A percentile compares a stretch with the other conserved stretches of the same genome.
Evolutionary conservation across 2,113 vertebrate genomes (phyloP).

Genomic region (Psilopogon haemacephalus): DNA sequence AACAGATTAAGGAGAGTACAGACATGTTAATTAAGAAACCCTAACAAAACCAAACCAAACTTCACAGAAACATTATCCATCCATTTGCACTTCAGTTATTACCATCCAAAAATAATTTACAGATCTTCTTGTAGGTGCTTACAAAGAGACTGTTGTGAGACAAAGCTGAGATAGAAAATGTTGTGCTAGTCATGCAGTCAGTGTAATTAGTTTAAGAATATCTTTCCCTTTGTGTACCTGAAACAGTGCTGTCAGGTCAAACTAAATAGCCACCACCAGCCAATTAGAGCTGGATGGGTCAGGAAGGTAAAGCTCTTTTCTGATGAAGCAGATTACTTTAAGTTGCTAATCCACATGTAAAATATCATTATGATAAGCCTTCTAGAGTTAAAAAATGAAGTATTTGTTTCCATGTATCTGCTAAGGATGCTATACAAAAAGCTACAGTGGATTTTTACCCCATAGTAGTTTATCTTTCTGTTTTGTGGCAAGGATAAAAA

Average conservation of each 20-base stretch:
- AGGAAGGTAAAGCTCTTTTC: background rate
- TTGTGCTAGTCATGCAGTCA: background rate
- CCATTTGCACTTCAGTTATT: constrained; percentile 30
- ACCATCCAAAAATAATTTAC: constrained; percentile 47
- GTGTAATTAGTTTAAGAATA: constrained; percentile 40
- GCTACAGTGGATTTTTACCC: background rate
- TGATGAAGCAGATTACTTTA: background rate
- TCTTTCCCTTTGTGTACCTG: background rate
- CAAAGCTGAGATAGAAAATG: background rate
- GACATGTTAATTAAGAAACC: background rate
- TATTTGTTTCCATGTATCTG: background rate
- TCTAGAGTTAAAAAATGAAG: background rate
- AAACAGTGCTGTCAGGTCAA: background rate
- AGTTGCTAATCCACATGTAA: background rate
- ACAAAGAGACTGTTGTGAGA: background rate
- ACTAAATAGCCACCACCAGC: background rate
- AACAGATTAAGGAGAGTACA: background rate
- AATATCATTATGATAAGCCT: background rate
- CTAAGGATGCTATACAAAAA: background rate
- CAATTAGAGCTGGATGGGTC: background rate
- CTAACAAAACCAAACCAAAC: background rate
- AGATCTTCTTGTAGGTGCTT: background rate
- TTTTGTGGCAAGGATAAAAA: background rate
- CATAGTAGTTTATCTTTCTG: background rate
- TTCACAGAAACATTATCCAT: background rate